Evolutionary conservation across 2,888 invertebrate species (phyloP).

Genomic region (Dexiosoma caninum): DNA sequence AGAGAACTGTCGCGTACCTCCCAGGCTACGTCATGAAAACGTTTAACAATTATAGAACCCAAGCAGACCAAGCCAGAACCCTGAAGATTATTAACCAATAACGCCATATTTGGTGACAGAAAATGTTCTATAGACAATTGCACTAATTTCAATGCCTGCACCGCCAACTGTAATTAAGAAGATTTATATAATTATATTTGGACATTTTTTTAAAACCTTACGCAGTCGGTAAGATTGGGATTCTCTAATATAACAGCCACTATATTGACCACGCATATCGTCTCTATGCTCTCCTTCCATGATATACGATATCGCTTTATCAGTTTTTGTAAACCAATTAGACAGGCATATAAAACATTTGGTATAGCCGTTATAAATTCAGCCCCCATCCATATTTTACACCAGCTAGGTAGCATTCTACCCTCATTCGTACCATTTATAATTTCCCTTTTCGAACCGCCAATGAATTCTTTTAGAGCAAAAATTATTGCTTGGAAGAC

Average conservation of each 20-base stretch:
- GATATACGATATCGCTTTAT: conserved; percentile 85
- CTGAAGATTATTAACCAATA: conserved; percentile 83
- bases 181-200: no score
- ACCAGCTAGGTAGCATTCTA: conserved; percentile 1
- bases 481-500: conserved; percentile 82
- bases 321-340: conserved; percentile 82
- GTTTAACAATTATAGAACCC: conserved; percentile 83
- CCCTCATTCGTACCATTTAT: conserved; percentile 11
- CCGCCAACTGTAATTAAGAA: conserved; percentile 80
- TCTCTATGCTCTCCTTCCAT: conserved; percentile 88
- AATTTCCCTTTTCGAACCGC: conserved; percentile 48
- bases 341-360: conserved; percentile 81
- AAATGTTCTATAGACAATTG: conserved; percentile 85
- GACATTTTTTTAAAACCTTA: conserved; percentile 72
- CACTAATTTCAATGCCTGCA: conserved; percentile 84
- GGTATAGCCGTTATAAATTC: conserved; percentile 78
- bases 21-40: conserved; percentile 86
- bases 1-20: conserved; percentile 88
- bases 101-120: conserved; percentile 86
- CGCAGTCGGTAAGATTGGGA: conserved; percentile 79
- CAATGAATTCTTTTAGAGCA: conserved; percentile 80
- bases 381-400: conserved; percentile 63
- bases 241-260: conserved; percentile 80
- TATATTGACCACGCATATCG: conserved; percentile 82
- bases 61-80: conserved; percentile 83